Evolutionary conservation across 92 coral and sea anemone genomes (phyloP).

Genomic region (Phenganax stokvisi): DNA sequence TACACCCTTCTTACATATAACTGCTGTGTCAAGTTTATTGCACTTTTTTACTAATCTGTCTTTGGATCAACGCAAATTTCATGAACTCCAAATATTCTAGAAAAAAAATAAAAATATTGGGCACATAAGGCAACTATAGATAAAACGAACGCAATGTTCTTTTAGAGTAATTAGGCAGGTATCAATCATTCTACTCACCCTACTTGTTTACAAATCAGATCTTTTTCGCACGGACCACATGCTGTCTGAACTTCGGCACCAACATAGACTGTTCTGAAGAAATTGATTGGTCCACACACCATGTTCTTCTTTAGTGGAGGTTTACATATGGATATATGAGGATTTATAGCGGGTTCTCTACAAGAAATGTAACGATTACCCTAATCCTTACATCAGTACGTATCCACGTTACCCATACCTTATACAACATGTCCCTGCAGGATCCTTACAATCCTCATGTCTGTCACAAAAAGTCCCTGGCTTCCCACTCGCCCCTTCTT

Average conservation of each 20-base stretch:
- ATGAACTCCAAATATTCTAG: conserved; percentile 94
- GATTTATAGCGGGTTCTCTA: conserved; percentile 97
- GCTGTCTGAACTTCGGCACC: conserved; percentile 99
- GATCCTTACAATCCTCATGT: conserved; percentile 93
- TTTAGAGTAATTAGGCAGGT: not conserved
- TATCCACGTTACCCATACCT: not conserved
- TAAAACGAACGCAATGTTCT: not conserved
- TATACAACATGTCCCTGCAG: conserved; percentile 47
- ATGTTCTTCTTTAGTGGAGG: conserved; percentile 93
- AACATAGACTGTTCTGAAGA: conserved; percentile 86
- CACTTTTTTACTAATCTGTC: not conserved
- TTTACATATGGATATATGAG: conserved; percentile 94
- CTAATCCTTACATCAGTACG: not conserved
- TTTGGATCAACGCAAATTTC: conserved; percentile 73
- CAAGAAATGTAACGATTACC: not conserved
- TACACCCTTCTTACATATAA: too few species aligned
- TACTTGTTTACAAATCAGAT: conserved; percentile 94
- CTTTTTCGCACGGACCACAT: conserved; percentile 96
- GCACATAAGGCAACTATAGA: not conserved
- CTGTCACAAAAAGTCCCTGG: conserved; percentile 97
- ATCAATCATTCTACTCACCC: conserved; percentile 62
- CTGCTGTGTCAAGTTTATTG: too few species aligned
- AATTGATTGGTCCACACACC: conserved; percentile 96
- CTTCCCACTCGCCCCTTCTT: conserved; percentile 61
- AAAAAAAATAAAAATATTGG: conserved; percentile 22